phyloP scores from a whole-genome alignment of 2,888 invertebrate genomes.

The Synanthedon myopaeformis region DNA sequence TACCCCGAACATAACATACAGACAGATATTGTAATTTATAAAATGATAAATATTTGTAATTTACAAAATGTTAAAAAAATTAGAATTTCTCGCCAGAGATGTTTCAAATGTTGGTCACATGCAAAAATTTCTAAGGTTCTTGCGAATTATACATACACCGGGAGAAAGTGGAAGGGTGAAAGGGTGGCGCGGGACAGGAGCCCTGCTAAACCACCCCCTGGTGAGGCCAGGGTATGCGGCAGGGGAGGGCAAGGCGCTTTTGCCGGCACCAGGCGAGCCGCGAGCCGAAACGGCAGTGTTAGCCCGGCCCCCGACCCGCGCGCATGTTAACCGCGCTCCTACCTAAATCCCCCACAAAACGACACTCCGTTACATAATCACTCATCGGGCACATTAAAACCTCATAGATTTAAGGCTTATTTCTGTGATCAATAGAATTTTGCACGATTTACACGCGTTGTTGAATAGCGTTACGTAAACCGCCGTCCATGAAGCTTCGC shows the following conservation, averaged over 20 bases:
- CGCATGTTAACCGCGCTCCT: slow-evolving; percentile 49
- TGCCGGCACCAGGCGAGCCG: slow-evolving; percentile 11
- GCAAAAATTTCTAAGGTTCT: slow-evolving; percentile 23
- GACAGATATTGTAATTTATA: no score
- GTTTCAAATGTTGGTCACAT: slow-evolving; percentile 9
- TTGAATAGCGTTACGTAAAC: slow-evolving; percentile 63
- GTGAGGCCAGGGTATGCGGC: neutral
- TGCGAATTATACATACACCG: no score
- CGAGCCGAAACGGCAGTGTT: slow-evolving; percentile 39
- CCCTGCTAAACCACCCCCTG: no score
- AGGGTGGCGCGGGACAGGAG: no score
- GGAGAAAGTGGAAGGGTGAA: no score
- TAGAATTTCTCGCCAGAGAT: neutral
- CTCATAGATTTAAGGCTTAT: slow-evolving; percentile 62
- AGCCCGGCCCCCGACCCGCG: slow-evolving; percentile 54
- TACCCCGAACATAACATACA: no score
- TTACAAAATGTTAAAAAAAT: no score
- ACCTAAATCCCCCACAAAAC: slow-evolving; percentile 39
- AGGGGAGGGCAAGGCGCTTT: neutral
- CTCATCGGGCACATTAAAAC: slow-evolving; percentile 36
- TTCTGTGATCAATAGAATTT: slow-evolving; percentile 65
- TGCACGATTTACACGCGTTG: slow-evolving; percentile 61
- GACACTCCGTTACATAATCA: slow-evolving; percentile 62
- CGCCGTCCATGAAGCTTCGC: slow-evolving; percentile 69
- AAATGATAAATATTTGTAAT: no score